Evolutionary conservation across 2,113 vertebrate genomes (phyloP).

Genomic region (Aegotheles bennettii): DNA sequence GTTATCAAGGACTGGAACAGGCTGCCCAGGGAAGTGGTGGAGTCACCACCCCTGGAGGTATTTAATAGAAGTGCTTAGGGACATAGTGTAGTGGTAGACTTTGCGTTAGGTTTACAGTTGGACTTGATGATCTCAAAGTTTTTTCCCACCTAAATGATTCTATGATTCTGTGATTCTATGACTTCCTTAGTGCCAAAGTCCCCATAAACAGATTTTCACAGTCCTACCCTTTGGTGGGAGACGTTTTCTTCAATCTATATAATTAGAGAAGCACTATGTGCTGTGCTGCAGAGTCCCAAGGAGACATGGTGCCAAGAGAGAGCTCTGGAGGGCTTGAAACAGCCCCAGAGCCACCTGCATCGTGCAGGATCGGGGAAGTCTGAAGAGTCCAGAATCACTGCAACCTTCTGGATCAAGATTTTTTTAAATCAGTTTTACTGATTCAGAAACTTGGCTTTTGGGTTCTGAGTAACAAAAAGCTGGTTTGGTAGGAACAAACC

Average conservation of each 20-base stretch:
- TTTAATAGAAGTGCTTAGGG: not conserved
- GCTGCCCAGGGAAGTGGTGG: not conserved
- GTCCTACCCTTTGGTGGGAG: not conserved
- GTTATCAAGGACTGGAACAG: not conserved
- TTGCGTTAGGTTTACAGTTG: not conserved
- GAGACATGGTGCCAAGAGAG: rapidly evolving
- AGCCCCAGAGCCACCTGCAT: not conserved
- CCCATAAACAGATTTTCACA: not conserved
- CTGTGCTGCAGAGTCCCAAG: not conserved
- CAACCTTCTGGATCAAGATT: not conserved
- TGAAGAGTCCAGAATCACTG: not conserved
- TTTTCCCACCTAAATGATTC: not conserved
- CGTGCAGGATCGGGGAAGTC: not conserved
- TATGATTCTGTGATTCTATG: not conserved
- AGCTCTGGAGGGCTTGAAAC: not conserved
- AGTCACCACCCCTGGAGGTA: not conserved
- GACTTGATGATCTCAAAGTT: not conserved
- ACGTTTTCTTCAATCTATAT: not conserved
- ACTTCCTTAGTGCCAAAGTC: not conserved
- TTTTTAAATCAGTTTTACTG: not conserved
- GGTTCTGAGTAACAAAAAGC: not conserved
- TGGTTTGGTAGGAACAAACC: not conserved
- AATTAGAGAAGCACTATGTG: not conserved
- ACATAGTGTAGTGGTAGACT: not conserved
- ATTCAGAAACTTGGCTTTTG: not conserved